phyloP scores from a whole-genome alignment of 2,888 invertebrate species.

The Sarcophaga variegata region DNA sequence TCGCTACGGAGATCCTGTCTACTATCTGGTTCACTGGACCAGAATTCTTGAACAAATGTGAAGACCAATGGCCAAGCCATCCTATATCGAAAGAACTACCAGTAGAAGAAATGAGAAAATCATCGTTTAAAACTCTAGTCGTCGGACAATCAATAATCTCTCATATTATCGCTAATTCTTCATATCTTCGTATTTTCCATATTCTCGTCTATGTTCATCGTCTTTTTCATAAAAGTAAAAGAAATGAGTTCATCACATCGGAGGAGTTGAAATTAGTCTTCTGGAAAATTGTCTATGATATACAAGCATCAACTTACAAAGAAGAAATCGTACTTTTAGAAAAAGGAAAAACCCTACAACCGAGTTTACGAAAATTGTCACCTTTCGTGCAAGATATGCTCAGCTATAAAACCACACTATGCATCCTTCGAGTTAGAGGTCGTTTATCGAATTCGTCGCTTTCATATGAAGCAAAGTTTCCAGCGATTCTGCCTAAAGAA shows the following conservation, averaged over 20 bases:
- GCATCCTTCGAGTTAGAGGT: conserved; percentile 64
- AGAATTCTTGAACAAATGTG: too few relatives aligned
- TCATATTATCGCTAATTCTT: background rate
- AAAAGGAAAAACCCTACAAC: background rate
- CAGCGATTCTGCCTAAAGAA: background rate
- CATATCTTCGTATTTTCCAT: conserved; percentile 7
- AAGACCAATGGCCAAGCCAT: too few relatives aligned
- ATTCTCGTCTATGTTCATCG: background rate
- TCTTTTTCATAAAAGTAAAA: conserved; percentile 1
- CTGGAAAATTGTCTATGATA: background rate
- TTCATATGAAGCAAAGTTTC: conserved; percentile 64
- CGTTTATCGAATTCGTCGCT: conserved; percentile 56
- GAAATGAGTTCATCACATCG: background rate
- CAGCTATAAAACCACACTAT: background rate
- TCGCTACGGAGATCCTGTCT: too few relatives aligned
- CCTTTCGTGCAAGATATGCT: background rate
- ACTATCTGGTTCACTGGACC: too few relatives aligned
- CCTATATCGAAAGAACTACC: too few relatives aligned
- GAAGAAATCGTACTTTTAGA: background rate
- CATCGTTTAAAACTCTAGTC: too few relatives aligned
- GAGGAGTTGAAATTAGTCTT: conserved; percentile 8
- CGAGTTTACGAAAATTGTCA: conserved; percentile 1
- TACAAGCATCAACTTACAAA: too few relatives aligned
- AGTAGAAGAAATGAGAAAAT: too few relatives aligned
- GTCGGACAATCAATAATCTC: too few relatives aligned